phyloP scores from a whole-genome alignment of 2,797 vertebrate genomes.

The Mallotus villosus region DNA sequence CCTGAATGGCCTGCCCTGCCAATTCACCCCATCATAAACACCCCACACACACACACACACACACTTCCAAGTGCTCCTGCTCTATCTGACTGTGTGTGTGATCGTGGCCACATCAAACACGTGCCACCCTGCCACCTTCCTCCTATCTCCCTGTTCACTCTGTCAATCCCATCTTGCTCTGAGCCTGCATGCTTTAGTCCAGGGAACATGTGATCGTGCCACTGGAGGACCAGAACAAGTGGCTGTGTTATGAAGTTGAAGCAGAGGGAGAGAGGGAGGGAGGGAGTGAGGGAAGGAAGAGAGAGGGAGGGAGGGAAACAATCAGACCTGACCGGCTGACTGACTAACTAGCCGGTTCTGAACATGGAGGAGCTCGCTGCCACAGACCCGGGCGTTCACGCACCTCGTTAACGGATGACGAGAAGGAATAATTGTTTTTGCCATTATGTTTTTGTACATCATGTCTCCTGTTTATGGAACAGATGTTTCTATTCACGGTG shows the following conservation, averaged over 20 bases:
- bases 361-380: too few relatives aligned
- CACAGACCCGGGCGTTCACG: too few relatives aligned
- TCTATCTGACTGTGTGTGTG: conserved; percentile 64
- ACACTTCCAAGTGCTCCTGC: conserved; percentile 57
- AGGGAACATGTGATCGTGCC: conserved; percentile 68
- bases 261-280: conserved; percentile 1
- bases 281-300: conserved; percentile 15
- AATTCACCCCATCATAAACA: conserved; percentile 29
- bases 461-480: too few relatives aligned
- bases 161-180: conserved; percentile 42
- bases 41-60: conserved; percentile 50
- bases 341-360: too few relatives aligned
- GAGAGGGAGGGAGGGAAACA: not conserved
- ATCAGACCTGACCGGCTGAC: too few relatives aligned
- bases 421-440: too few relatives aligned
- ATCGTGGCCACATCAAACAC: conserved; percentile 58
- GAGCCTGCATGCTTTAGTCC: conserved; percentile 53
- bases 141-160: not conserved
- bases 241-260: not conserved
- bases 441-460: too few relatives aligned
- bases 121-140: conserved; percentile 29
- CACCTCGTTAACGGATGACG: too few relatives aligned
- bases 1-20: conserved; percentile 19
- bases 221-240: conserved; percentile 61
- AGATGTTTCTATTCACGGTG: too few relatives aligned